Conservation (phyloP, 2,797 vertebrate species). For the Amblyraja radiata region DNA sequence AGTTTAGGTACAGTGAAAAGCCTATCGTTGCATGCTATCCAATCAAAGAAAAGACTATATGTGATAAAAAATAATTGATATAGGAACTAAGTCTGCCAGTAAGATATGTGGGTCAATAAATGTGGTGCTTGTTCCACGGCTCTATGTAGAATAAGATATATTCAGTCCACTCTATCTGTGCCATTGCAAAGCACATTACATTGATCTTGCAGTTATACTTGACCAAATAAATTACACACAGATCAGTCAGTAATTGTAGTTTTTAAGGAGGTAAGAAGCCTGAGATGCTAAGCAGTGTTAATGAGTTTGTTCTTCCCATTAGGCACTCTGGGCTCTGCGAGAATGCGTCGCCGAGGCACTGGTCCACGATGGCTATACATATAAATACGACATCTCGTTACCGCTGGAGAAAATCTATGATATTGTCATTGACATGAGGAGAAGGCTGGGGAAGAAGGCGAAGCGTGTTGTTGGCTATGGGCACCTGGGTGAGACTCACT, state of each 20-base stretch:
- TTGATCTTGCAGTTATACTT: background rate
- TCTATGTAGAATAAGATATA: background rate
- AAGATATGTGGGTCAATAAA: background rate
- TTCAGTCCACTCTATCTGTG: background rate
- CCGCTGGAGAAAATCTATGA: conserved; percentile 79
- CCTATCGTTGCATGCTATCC: no score
- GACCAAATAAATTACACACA: no score
- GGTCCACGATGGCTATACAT: conserved; percentile 73
- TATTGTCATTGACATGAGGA: conserved; percentile 69
- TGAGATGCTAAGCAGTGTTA: background rate
- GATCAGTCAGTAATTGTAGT: background rate
- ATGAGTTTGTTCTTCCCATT: background rate
- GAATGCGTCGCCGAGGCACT: conserved; percentile 86
- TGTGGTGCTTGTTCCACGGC: background rate
- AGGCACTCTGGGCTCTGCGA: conserved; percentile 83
- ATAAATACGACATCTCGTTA: conserved; percentile 88
- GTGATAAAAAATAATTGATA: background rate
- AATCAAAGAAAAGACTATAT: no score
- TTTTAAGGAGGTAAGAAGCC: background rate
- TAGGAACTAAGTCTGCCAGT: background rate
- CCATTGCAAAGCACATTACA: background rate
- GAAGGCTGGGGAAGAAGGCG: conserved; percentile 64
- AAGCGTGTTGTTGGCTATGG: conserved; percentile 86
- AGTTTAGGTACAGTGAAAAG: no score
- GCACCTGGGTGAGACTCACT: conserved; percentile 73